These are phyloP conservation scores for Kuschelorhynchus macadamiae DNA, from an alignment of 2,888 invertebrate species.

Conservation along the genomic window DNA sequence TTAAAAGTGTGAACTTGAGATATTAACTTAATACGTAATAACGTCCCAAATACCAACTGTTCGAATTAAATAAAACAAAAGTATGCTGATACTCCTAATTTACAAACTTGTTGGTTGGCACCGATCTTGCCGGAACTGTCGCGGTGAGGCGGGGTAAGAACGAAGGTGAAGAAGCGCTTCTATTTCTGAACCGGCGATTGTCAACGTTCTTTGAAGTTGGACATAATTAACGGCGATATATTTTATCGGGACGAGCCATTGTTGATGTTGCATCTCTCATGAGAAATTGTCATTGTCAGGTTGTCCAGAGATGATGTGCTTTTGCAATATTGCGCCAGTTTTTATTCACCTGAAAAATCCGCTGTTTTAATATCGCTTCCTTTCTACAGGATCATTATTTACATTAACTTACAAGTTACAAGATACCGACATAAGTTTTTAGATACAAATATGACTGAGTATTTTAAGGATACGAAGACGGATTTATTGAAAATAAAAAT, in stretches of 20 bases:
- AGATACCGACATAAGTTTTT: no score
- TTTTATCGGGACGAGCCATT: slow-evolving; percentile 60
- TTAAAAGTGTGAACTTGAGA: no score
- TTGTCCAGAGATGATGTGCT: background rate
- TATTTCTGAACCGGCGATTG: slow-evolving; percentile 64
- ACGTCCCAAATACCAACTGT: no score
- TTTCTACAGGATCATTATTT: no score
- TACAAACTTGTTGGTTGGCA: slow-evolving; percentile 61
- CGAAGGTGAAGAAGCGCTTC: slow-evolving; percentile 54
- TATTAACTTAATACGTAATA: no score
- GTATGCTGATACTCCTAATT: slow-evolving; percentile 20
- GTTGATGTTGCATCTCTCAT: slow-evolving; percentile 57
- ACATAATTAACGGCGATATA: slow-evolving; percentile 64
- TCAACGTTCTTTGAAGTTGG: slow-evolving; percentile 66
- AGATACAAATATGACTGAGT: no score
- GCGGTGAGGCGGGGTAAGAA: slow-evolving; percentile 53
- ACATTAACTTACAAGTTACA: no score
- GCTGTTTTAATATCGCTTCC: no score
- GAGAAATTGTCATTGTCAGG: slow-evolving; percentile 44
- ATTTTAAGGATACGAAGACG: no score
- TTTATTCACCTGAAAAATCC: no score
- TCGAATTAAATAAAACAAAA: no score
- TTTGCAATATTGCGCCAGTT: background rate
- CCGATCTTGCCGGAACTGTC: slow-evolving; percentile 65
- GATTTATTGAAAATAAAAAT: no score